These are phyloP conservation scores for Branchinecta lynchi DNA, from an alignment of 1,140 invertebrate species.

Conservation along the genomic window DNA sequence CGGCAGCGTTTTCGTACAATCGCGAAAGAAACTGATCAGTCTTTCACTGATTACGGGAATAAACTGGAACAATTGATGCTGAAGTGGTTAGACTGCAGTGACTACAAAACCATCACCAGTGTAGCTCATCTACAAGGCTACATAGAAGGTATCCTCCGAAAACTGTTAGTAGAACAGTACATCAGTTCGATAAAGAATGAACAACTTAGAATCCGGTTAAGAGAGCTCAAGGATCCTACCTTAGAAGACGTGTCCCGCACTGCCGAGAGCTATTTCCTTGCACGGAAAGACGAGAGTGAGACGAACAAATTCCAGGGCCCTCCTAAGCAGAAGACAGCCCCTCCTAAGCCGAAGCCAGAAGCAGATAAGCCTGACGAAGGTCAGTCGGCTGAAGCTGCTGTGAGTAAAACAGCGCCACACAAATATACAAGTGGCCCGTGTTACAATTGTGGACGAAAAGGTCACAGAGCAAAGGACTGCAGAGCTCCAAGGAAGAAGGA, in stretches of 20 bases:
- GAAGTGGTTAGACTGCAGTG: not conserved
- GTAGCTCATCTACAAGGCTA: not conserved
- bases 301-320: not conserved
- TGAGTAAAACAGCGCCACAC: not conserved
- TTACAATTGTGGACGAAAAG: not conserved
- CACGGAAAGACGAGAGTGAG: not conserved
- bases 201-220: not conserved
- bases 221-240: not conserved
- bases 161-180: not conserved
- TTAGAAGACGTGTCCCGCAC: not conserved
- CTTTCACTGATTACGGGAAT: not conserved
- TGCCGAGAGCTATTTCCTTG: not conserved
- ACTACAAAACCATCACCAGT: not conserved
- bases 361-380: not conserved
- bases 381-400: not conserved
- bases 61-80: not conserved
- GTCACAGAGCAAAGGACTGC: constrained; percentile 1
- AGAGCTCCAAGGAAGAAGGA: not conserved
- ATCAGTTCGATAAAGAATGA: not conserved
- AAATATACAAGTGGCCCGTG: not conserved
- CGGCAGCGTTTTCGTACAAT: not conserved
- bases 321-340: not conserved
- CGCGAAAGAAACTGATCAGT: not conserved
- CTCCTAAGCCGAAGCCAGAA: not conserved
- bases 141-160: not conserved